A percentile compares a stretch with the other conserved stretches of the same genome.
phyloP scores from a whole-genome alignment of 2,113 vertebrate species.

The Protomyctophum bolini region DNA sequence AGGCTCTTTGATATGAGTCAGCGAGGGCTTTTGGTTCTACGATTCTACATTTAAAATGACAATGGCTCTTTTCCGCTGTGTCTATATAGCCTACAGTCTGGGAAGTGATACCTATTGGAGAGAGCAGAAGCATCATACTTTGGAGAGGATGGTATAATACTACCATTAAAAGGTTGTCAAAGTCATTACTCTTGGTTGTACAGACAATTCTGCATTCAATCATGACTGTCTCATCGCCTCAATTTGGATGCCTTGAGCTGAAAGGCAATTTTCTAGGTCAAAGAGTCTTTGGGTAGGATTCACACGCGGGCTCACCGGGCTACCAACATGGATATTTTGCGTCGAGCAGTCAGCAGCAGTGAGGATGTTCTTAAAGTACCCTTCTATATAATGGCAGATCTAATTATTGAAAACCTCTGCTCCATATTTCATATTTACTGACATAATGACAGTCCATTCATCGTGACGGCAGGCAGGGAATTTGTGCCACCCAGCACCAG shows the following conservation, averaged over 20 bases:
- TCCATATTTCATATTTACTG: slow-evolving; percentile 52
- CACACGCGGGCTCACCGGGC: neutral
- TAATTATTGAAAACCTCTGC: slow-evolving; percentile 54
- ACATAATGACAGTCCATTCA: slow-evolving; percentile 57
- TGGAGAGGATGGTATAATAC: slow-evolving; percentile 27
- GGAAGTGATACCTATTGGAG: slow-evolving; percentile 27
- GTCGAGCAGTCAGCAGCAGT: slow-evolving; percentile 25
- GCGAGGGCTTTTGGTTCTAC: slow-evolving; percentile 39
- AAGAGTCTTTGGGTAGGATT: slow-evolving; percentile 2
- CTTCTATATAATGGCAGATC: slow-evolving; percentile 43
- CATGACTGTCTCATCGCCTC: slow-evolving; percentile 27
- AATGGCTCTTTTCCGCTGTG: slow-evolving; percentile 22
- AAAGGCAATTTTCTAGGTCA: slow-evolving; percentile 9
- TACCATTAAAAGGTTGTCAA: slow-evolving; percentile 19
- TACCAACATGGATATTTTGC: slow-evolving; percentile 25
- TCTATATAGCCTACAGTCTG: slow-evolving; percentile 22
- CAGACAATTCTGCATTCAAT: slow-evolving; percentile 22
- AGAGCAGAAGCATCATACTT: slow-evolving; percentile 28
- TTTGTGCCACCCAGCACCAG: slow-evolving; percentile 50
- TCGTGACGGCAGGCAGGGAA: slow-evolving; percentile 58
- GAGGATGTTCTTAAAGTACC: slow-evolving; percentile 7
- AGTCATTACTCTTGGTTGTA: slow-evolving; percentile 37
- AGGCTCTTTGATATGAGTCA: slow-evolving; percentile 44
- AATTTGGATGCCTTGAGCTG: slow-evolving; percentile 38
- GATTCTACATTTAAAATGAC: slow-evolving; percentile 45